Base-by-base conservation (phyloP, 2,888 invertebrate species). In the Tipula unca region DNA sequence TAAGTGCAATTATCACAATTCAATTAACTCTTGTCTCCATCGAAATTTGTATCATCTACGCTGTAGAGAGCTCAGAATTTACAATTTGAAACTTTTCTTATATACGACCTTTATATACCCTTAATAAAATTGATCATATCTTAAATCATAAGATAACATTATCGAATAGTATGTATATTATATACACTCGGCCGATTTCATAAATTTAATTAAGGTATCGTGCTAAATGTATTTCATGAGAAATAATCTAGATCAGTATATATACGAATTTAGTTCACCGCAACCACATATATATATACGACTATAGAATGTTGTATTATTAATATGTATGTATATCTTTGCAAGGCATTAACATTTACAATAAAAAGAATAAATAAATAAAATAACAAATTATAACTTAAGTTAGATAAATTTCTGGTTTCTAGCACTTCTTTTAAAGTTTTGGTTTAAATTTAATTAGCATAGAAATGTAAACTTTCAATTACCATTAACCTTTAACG, bases 371-470 rank as follows among this genome's bases (percentile, higher is more conserved):
- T 8, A n/a, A n/a, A n/a, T n/a, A n/a, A n/a, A n/a, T n/a, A n/a
- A n/a, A n/a, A n/a, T n/a, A n/a, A n/a, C n/a, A n/a, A n/a, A n/a
- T n/a, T n/a, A n/a, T n/a, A n/a, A n/a, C n/a, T 69, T 69, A 25
- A 69, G 3, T 3, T 20, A 25, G 10, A 69, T 69, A 69, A 1
- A 69, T 69, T 69, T 69, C 10, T 69, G 25, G 69, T 69, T 69
- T 69, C 69, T 69, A 25, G 69, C 69, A 69, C 69, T 69, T 69
- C 69, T 69, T 25, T 69, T 69, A 69, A 69, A 69, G 69, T 69
- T 69, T 69, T 69, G 69, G 69, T 69, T 69, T 69, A 69, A 69
- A 69, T 69, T 69, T 69, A 69, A 69, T 69, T 69, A 69, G 69
- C 69, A 69, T 69, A 69, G 69, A 69, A 69, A 69, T 69, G 69